Evolutionary conservation across 2,113 vertebrate genomes (phyloP).

Genomic region (Thamnophis sirtalis): DNA sequence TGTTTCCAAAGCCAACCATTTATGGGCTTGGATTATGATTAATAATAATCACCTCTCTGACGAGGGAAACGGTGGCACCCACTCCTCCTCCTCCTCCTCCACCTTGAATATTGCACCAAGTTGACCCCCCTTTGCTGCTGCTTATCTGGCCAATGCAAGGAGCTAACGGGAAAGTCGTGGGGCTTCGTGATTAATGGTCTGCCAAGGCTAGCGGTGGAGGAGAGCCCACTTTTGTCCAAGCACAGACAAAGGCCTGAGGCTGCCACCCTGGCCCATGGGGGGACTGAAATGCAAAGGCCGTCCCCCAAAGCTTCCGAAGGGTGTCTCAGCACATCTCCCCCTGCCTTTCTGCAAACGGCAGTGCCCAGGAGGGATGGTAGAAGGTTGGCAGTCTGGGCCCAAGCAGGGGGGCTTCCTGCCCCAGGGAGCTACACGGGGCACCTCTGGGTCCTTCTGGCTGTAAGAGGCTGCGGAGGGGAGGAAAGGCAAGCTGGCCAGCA

Average conservation of each 20-base stretch:
- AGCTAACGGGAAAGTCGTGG: neutral
- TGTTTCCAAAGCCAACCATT: neutral
- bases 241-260: neutral
- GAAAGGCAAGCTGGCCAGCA: neutral
- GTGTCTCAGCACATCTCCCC: neutral
- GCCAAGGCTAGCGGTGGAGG: neutral
- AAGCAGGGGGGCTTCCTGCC: neutral
- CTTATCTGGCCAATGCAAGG: neutral
- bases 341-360: neutral
- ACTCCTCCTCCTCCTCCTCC: too few relatives aligned
- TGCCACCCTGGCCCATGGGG: neutral
- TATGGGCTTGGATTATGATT: neutral
- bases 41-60: neutral
- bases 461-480: neutral
- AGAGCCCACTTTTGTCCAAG: neutral
- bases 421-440: neutral
- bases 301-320: neutral
- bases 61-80: neutral
- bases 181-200: neutral
- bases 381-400: neutral
- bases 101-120: neutral
- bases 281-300: neutral
- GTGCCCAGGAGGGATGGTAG: neutral
- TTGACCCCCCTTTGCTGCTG: neutral
- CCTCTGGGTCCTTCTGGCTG: neutral